Conservation (phyloP, 1,140 invertebrate species). For the Zelostemma sp. region DNA sequence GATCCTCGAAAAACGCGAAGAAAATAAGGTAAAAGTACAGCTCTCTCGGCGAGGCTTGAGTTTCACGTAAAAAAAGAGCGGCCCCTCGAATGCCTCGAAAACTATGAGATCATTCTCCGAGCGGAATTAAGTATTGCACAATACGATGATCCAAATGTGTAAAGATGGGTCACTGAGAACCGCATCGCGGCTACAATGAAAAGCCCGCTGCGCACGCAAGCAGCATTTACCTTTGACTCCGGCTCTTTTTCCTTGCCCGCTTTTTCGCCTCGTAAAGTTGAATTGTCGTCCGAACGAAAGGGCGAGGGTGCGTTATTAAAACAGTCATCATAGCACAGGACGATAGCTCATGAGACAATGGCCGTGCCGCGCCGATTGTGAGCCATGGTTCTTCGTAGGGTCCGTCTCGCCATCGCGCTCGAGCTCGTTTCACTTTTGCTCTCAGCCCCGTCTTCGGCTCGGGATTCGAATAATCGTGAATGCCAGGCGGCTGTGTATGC, state of each 20-base stretch:
- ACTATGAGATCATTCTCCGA: too few species aligned
- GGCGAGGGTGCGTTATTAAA: conserved; percentile 58
- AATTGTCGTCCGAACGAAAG: conserved; percentile 52
- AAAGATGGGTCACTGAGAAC: too few species aligned
- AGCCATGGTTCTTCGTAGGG: conserved; percentile 45
- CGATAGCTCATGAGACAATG: conserved; percentile 53
- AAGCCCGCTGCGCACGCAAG: conserved; percentile 25
- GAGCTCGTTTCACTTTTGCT: conserved; percentile 35
- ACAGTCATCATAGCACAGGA: conserved; percentile 46
- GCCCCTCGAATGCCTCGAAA: too few species aligned
- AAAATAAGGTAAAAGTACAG: too few species aligned
- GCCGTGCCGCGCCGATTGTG: conserved; percentile 50
- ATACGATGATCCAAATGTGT: too few species aligned
- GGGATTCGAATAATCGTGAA: conserved; percentile 56
- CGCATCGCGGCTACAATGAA: too few species aligned
- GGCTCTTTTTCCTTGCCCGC: background rate
- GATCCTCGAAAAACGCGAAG: too few species aligned
- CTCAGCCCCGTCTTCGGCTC: conserved; percentile 19
- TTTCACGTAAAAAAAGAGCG: too few species aligned
- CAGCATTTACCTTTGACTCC: conserved; percentile 6
- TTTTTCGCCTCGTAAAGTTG: conserved; percentile 43
- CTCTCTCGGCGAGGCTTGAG: too few species aligned
- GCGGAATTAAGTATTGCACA: too few species aligned
- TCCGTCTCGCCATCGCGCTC: conserved; percentile 15
- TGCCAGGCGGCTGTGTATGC: conserved; percentile 48